phyloP scores from a whole-genome alignment of 2,113 vertebrate species.

The Siphamia tubifer region DNA sequence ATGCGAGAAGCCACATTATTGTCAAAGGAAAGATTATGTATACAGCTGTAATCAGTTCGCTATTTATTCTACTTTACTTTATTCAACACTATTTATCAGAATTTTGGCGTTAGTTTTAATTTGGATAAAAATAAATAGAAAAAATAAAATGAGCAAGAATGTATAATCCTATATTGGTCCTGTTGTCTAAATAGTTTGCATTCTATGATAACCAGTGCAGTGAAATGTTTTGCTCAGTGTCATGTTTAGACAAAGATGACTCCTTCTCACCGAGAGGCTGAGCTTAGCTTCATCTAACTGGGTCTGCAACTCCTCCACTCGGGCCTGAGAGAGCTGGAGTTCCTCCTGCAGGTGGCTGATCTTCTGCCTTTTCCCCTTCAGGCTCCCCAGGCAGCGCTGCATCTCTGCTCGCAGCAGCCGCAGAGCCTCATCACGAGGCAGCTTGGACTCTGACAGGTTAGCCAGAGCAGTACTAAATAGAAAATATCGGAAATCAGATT shows the following conservation, averaged over 20 bases:
- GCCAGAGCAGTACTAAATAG: slow-evolving; percentile 33
- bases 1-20: too few relatives aligned
- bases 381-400: slow-evolving; percentile 85
- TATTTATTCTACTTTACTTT: too few relatives aligned
- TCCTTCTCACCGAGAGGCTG: slow-evolving; percentile 71
- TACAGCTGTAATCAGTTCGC: too few relatives aligned
- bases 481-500: not conserved
- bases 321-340: slow-evolving; percentile 76
- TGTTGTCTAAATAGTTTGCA: not conserved
- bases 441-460: slow-evolving; percentile 70
- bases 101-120: not conserved
- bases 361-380: slow-evolving; percentile 87
- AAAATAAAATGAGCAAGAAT: not conserved
- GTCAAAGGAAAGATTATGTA: too few relatives aligned
- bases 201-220: not conserved
- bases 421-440: slow-evolving; percentile 84
- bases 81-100: not conserved
- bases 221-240: not conserved
- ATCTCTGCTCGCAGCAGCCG: slow-evolving; percentile 84
- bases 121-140: not conserved
- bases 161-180: not conserved
- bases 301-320: slow-evolving; percentile 74
- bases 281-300: slow-evolving; percentile 75
- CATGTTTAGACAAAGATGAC: not conserved
- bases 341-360: slow-evolving; percentile 85